A percentile compares a stretch with the other conserved stretches of the same genome.
Evolutionary conservation across 30 jellyfish, hydroid and myxozoan species (phyloP).

Genomic region (Aurelia aurita complex sp. Pacific): DNA sequence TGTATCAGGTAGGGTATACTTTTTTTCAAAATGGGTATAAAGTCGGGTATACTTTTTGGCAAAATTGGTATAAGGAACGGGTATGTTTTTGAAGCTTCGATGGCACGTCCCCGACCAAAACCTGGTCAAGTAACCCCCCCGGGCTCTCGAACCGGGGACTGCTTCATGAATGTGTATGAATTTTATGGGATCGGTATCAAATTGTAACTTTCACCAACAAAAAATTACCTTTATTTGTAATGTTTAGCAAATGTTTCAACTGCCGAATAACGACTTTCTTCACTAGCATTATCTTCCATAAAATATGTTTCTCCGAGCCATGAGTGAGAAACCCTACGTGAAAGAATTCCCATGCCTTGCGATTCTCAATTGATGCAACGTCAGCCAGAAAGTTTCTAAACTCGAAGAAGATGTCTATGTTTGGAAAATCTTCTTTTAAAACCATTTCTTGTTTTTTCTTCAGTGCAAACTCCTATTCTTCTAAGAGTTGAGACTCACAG

Average conservation of each 20-base stretch:
- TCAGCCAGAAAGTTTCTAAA: conserved; percentile 45
- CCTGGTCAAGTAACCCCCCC: too few relatives aligned
- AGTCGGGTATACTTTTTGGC: too few relatives aligned
- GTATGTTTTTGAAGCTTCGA: too few relatives aligned
- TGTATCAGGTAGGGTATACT: too few relatives aligned
- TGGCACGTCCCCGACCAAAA: too few relatives aligned
- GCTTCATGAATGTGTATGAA: too few relatives aligned
- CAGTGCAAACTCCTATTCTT: not conserved
- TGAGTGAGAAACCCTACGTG: conserved; percentile 5
- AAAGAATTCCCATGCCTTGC: conserved; percentile 22
- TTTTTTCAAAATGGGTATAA: too few relatives aligned
- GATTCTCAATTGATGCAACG: not conserved
- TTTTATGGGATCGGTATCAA: too few relatives aligned
- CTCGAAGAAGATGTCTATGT: conserved; percentile 28
- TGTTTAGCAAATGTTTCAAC: conserved; percentile 17
- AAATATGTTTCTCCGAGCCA: not conserved
- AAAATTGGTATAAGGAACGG: too few relatives aligned
- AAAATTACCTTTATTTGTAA: conserved; percentile 4
- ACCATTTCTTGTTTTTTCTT: not conserved
- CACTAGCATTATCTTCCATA: conserved; percentile 33
- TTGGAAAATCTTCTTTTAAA: conserved; percentile 8
- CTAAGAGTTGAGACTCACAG: not conserved
- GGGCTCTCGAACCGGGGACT: too few relatives aligned
- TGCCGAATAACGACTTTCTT: conserved; percentile 26
- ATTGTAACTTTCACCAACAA: too few relatives aligned